Base-by-base conservation (phyloP, 2,113 vertebrate species). In the Pycnonotus jocosus region DNA sequence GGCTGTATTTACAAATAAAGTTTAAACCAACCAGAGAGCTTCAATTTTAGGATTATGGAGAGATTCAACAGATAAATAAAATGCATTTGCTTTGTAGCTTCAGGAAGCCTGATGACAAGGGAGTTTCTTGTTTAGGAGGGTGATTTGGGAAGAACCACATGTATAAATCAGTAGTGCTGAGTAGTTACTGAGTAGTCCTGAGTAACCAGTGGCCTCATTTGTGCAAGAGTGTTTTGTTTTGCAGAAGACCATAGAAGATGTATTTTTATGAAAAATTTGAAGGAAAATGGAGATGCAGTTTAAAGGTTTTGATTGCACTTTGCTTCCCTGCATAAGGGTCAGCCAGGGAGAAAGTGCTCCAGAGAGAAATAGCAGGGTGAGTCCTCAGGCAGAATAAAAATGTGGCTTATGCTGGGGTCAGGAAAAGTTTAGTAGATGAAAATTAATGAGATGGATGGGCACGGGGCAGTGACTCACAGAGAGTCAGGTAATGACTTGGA, bases 381-480 rank as follows among this genome's bases (percentile, higher is more conserved):
- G 25, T 42, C 4, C 0, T 70, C 30, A 56, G 38, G 33, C 56
- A 68, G 37, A 60, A 62, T 11, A 40, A 51, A 81, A 73, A 78
- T 6, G 2, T 42, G 35, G n/a, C 48, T 90, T 12, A 5, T 14
- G 5, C 54, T 80, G 58, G 54, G n/a, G 6, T 73, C 56, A 35
- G 33, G 20, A 27, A 11, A 35, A n/a, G 16, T 58, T 54, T 70
- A 61, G 48, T 35, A 24, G 38, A 23, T 74, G 27, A 61, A 35
- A 19, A 8, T 6, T 1, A 60, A 3, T 27, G 22, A 84, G 31
- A 37, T 44, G 0, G 1, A 37, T 60, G 30, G 53, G 15, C 60
- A n/a, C 0, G 0, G 53, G 31, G 27, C n/a, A 60, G 48, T 10
- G 57, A n/a, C 31, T 65, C 1, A 1, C 38, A 69, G 40, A 64